A percentile compares a stretch with the other conserved stretches of the same genome.
These are phyloP conservation scores for Salminus brasiliensis DNA, from an alignment of 2,113 vertebrate species.

Conservation along the genomic window DNA sequence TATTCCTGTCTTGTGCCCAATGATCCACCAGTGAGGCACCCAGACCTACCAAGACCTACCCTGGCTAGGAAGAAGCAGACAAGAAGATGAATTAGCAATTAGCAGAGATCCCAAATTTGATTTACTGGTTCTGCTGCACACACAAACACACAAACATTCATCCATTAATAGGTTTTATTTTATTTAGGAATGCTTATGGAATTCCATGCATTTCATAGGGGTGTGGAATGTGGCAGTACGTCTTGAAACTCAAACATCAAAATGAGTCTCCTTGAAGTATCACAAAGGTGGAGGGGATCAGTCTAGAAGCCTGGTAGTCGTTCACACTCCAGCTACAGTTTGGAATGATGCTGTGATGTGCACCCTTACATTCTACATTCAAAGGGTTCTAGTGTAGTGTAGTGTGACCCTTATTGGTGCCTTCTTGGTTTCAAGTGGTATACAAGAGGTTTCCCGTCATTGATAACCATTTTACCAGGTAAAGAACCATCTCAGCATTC, in stretches of 20 bases:
- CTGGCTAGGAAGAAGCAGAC: too few relatives aligned
- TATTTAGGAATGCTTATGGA: constrained; percentile 27
- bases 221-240: constrained; percentile 71
- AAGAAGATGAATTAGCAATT: too few relatives aligned
- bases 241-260: constrained; percentile 67
- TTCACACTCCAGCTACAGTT: background rate
- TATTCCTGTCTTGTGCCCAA: too few relatives aligned
- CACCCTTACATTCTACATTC: too few relatives aligned
- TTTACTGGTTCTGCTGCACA: background rate
- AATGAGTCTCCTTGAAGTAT: constrained; percentile 55
- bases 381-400: too few relatives aligned
- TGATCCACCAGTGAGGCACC: too few relatives aligned
- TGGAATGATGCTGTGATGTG: background rate
- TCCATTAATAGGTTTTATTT: background rate
- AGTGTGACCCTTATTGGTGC: too few relatives aligned
- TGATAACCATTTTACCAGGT: too few relatives aligned
- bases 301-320: constrained; percentile 33
- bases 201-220: constrained; percentile 58
- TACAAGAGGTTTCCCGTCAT: too few relatives aligned
- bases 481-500: too few relatives aligned
- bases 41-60: too few relatives aligned
- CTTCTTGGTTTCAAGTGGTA: too few relatives aligned
- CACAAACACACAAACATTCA: background rate
- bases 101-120: background rate
- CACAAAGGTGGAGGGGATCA: constrained; percentile 24